phyloP scores from a whole-genome alignment of 2,888 invertebrate species.

The Phytoseiulus persimilis region DNA sequence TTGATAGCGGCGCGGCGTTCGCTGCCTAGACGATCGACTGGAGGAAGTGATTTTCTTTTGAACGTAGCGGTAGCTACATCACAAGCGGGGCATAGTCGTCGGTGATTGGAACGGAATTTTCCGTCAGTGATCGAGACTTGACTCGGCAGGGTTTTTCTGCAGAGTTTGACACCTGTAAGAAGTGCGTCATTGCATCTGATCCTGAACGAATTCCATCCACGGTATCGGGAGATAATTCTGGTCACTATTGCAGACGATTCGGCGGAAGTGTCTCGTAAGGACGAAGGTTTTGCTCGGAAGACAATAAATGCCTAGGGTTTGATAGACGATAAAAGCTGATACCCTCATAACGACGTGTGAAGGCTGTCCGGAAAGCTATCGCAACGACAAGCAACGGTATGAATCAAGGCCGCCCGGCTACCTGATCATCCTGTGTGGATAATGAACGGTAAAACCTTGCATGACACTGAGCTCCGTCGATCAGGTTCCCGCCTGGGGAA shows the following conservation, averaged over 20 bases:
- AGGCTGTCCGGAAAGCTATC: background rate
- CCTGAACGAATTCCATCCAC: no score
- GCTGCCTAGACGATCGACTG: background rate
- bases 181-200: background rate
- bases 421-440: background rate
- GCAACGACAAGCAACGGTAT: background rate
- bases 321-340: background rate
- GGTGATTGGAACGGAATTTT: slow-evolving; percentile 18
- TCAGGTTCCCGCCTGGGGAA: background rate
- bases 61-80: background rate
- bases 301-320: background rate
- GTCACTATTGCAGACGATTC: no score
- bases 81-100: slow-evolving; percentile 12
- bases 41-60: slow-evolving; percentile 17
- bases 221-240: no score
- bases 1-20: background rate
- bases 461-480: background rate
- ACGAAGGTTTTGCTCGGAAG: no score
- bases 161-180: background rate
- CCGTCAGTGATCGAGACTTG: background rate
- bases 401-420: background rate
- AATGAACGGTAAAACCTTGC: background rate
- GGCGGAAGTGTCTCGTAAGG: no score
- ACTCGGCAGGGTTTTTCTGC: background rate
- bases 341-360: background rate